A percentile compares a stretch with the other conserved stretches of the same genome.
These are phyloP conservation scores for Astropecten irregularis DNA, from an alignment of 53 echinoderm and acorn worm genomes.

Conservation along the genomic window DNA sequence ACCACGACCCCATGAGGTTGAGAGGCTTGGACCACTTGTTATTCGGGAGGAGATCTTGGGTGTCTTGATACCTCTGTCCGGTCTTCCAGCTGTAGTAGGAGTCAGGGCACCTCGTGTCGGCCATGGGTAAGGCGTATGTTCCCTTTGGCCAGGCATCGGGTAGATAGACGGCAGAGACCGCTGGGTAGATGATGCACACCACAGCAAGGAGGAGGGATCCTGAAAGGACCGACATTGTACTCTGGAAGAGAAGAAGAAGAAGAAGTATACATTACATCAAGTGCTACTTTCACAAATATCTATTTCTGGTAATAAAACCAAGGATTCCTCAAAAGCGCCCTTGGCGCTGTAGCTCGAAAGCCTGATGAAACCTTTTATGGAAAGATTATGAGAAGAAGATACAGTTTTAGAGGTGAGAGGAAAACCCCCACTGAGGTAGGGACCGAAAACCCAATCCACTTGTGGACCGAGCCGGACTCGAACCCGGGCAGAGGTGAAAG, in stretches of 20 bases:
- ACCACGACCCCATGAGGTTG: constrained; percentile 44
- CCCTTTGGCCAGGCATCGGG: constrained; percentile 44
- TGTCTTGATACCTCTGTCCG: constrained; percentile 64
- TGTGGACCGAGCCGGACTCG: too few species aligned
- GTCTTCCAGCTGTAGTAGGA: constrained; percentile 53
- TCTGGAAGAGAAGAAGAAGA: too few species aligned
- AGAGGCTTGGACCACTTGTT: constrained; percentile 67
- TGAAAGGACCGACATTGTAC: neutral
- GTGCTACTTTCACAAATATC: too few species aligned
- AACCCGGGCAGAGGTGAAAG: too few species aligned
- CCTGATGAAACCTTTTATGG: too few species aligned
- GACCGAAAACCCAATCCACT: too few species aligned
- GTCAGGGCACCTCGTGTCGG: constrained; percentile 41
- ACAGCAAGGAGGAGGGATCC: neutral
- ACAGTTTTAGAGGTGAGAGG: too few species aligned
- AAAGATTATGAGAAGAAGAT: too few species aligned
- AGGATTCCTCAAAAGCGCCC: too few species aligned
- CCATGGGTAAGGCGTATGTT: constrained; percentile 55
- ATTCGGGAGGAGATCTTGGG: constrained; percentile 29
- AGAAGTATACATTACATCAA: neutral
- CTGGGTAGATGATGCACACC: neutral
- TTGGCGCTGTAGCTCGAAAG: too few species aligned
- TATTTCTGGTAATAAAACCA: too few species aligned
- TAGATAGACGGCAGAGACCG: constrained; percentile 6
- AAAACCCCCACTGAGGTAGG: too few species aligned